A percentile compares a stretch with the other conserved stretches of the same genome.
Evolutionary conservation across 2,888 invertebrate species (phyloP).

Genomic region (Trichacis sp.): DNA sequence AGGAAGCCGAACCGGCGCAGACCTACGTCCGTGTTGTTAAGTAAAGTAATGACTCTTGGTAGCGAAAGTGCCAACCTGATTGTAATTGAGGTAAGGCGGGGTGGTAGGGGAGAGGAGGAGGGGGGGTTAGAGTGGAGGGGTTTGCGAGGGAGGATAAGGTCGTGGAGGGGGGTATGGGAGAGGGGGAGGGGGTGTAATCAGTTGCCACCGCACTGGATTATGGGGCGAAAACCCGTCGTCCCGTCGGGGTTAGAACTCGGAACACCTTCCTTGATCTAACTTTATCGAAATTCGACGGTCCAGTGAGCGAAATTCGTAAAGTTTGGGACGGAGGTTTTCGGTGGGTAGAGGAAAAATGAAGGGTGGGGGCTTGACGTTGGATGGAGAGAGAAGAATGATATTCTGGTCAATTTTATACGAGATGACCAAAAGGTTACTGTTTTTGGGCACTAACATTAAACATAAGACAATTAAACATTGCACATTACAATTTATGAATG

Average conservation of each 20-base stretch:
- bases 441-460: no score
- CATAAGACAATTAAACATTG: no score
- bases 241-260: constrained; percentile 60
- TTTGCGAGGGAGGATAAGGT: constrained; percentile 59
- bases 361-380: background rate
- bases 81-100: constrained; percentile 71
- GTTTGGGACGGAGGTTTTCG: constrained; percentile 19
- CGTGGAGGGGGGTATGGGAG: constrained; percentile 41
- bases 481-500: no score
- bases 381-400: no score
- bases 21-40: constrained; percentile 70
- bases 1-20: constrained; percentile 56
- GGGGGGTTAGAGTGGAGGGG: constrained; percentile 37
- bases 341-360: background rate
- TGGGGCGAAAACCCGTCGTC: constrained; percentile 60
- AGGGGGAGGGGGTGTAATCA: constrained; percentile 61
- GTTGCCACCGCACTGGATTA: constrained; percentile 69
- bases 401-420: no score
- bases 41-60: constrained; percentile 72
- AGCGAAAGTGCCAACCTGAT: constrained; percentile 71
- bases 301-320: constrained; percentile 38
- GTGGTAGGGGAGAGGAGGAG: constrained; percentile 51
- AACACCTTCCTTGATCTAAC: constrained; percentile 46
- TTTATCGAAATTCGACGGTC: constrained; percentile 50
- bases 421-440: no score